Percentiles rank a stretch among this genome's conserved stretches.
Conservation (phyloP, 2,113 vertebrate species). For the Campylorhamphus procurvoides region DNA sequence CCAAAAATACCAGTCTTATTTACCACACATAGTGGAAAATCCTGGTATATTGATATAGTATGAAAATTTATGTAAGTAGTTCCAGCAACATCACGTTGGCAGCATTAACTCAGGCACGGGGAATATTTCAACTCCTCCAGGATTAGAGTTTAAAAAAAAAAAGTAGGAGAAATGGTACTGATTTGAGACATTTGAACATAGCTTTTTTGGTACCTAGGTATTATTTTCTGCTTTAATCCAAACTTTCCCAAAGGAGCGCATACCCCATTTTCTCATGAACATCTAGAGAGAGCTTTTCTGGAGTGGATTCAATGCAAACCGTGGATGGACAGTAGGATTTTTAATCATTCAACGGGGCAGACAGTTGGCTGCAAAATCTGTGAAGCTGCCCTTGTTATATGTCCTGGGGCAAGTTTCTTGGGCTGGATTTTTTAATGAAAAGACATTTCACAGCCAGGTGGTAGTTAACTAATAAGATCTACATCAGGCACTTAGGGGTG, state of each 20-base stretch:
- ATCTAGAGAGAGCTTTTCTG: neutral
- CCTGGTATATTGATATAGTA: neutral
- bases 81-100: neutral
- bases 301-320: neutral
- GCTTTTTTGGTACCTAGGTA: neutral
- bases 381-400: neutral
- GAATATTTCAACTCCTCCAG: neutral
- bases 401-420: neutral
- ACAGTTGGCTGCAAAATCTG: neutral
- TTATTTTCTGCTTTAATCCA: neutral
- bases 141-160: neutral
- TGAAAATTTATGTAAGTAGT: constrained; percentile 12
- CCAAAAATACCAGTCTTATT: neutral
- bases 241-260: neutral
- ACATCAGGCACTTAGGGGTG: neutral
- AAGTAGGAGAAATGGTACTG: neutral
- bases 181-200: neutral
- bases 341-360: neutral
- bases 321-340: neutral
- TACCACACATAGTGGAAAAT: neutral
- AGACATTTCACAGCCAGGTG: neutral
- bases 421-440: neutral
- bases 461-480: neutral
- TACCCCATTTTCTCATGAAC: neutral
- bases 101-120: neutral